These are phyloP conservation scores for Leptosomus discolor DNA, from an alignment of 2,113 vertebrate species.

Conservation along the genomic window DNA sequence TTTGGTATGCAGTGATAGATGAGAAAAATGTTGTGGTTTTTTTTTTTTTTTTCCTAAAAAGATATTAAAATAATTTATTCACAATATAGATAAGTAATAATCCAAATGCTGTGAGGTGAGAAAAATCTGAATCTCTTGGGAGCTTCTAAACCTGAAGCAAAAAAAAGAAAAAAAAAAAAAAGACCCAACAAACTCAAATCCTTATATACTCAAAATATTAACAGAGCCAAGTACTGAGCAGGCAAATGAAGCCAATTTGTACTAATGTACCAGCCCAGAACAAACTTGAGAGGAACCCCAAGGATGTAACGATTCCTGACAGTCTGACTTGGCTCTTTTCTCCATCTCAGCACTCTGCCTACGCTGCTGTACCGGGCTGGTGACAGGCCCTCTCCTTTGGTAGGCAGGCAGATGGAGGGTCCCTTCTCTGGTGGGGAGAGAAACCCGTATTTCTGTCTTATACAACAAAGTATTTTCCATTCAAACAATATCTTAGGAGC, in stretches of 20 bases:
- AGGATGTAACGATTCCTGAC: background rate
- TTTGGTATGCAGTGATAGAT: background rate
- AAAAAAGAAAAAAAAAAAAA: background rate
- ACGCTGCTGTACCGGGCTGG: background rate
- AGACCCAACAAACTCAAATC: background rate
- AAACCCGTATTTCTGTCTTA: background rate
- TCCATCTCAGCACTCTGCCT: background rate
- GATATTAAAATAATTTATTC: constrained; percentile 33
- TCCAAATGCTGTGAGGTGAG: background rate
- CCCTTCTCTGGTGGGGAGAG: background rate
- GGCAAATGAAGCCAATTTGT: background rate
- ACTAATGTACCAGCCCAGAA: background rate
- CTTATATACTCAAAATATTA: background rate
- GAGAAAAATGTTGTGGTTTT: background rate
- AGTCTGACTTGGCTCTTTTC: background rate
- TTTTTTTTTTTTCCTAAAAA: background rate
- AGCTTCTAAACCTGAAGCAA: constrained; percentile 24
- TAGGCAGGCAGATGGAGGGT: background rate
- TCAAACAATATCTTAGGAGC: background rate
- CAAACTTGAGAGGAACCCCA: background rate
- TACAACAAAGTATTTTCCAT: background rate
- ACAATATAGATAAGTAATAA: constrained; percentile 26
- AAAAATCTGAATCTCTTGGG: constrained; percentile 16
- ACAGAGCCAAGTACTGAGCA: background rate
- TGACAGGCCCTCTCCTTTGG: fast-evolving